phyloP scores from a whole-genome alignment of 2,888 invertebrate genomes.

The Pseudococcus viburni region DNA sequence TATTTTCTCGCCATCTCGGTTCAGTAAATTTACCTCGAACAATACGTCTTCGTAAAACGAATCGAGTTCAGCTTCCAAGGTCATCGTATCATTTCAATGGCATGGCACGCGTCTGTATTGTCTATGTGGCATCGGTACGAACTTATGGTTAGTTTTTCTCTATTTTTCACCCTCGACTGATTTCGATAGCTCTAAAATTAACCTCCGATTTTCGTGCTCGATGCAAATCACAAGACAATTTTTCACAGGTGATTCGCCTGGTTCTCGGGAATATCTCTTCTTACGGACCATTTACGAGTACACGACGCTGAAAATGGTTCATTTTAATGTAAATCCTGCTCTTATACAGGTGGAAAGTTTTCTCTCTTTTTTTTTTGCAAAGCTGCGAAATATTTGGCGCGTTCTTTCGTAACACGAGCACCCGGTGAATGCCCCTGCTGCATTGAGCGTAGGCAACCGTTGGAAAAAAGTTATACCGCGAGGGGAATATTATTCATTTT shows the following conservation, averaged over 20 bases:
- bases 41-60: not conserved
- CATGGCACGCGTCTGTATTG: not conserved
- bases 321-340: not conserved
- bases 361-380: too few relatives aligned
- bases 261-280: not conserved
- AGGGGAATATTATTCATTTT: slow-evolving; percentile 15
- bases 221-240: not conserved
- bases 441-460: not conserved
- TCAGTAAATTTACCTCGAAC: slow-evolving; percentile 5
- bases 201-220: not conserved
- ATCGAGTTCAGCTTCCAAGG: not conserved
- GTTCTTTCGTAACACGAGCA: not conserved
- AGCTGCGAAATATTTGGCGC: not conserved
- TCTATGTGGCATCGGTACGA: not conserved
- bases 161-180: not conserved
- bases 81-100: slow-evolving; percentile 8
- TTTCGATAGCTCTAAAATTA: not conserved
- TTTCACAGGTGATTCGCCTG: not conserved
- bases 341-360: not conserved
- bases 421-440: not conserved
- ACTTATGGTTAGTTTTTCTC: not conserved
- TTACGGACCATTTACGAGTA: not conserved
- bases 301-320: not conserved
- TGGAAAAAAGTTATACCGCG: not conserved
- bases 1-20: not conserved